Base-by-base conservation (phyloP, 37 sponge, comb jelly and placozoan genomes). In the Theonella swinhoei region DNA sequence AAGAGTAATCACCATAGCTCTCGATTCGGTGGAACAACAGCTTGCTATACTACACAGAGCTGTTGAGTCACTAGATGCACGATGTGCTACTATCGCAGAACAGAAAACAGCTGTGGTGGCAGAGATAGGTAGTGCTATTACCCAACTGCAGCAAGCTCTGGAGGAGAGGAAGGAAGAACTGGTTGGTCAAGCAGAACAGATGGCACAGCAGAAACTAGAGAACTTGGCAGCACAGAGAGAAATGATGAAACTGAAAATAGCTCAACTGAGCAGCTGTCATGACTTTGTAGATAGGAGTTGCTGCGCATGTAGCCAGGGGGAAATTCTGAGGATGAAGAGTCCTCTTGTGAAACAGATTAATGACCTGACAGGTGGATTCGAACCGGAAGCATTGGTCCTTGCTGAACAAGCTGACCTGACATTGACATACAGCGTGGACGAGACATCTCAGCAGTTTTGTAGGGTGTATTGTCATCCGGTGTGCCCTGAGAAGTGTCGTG, bases 131-230 rank as follows among this genome's bases (percentile, higher is more conserved):
- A 38, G 11, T 14, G 35, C 72, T 20, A 71, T 71, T 31, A 25
- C 22, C 4, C 38, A 37, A 2, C 72, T 71, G 40, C 72, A 35
- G n/a, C 38, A 5, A 8, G 72, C 25, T 36, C 41, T 71, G 72
- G 36, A 71, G 39, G 38, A 25, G 36, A 71, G 39, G 39, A 35
- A 36, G 36, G 4, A 11, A 5, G 72, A 71, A 36, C 39, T 71
- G n/a, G n/a, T 71, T 0, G 4, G 22, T 22, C 72, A 71, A 36
- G 38, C 35, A 1, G 38, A 23, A 25, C 72, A 38, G 72, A 4
- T 35, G n/a, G 72, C 72, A 5, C 72, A 71, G n/a, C 72, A 71
- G 72, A 71, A 71, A 37, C 72, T 71, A 5, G 39, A 37, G 72
- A 71, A 32, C 2, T 1, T 71, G 32, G 72, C 22, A 71, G 72